A percentile compares a stretch with the other conserved stretches of the same genome.
Evolutionary conservation across 2,797 vertebrate species (phyloP).

Genomic region (Trematocara caparti): DNA sequence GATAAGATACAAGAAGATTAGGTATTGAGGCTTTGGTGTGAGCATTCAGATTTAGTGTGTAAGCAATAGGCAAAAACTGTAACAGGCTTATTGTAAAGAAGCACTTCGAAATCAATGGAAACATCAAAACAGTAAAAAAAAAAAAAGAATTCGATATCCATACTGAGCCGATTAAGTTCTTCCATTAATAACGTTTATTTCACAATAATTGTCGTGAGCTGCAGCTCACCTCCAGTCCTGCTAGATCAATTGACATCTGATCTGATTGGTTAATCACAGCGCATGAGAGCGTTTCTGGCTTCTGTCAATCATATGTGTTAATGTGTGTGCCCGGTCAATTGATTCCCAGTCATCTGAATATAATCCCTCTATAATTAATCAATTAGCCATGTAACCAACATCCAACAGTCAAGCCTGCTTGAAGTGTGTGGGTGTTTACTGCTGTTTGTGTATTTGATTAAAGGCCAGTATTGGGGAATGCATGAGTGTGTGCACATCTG

Average conservation of each 20-base stretch:
- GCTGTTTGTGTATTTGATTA: conserved; percentile 12
- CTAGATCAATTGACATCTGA: conserved; percentile 44
- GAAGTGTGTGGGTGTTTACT: not conserved
- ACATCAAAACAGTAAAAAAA: conserved; percentile 4
- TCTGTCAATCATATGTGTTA: conserved; percentile 58
- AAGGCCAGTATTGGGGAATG: conserved; percentile 10
- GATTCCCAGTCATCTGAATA: conserved; percentile 66
- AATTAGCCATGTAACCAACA: conserved; percentile 71
- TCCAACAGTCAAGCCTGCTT: conserved; percentile 32
- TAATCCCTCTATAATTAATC: conserved; percentile 71
- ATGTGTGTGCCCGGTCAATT: conserved; percentile 52
- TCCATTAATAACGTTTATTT: conserved; percentile 19
- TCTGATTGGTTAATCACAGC: conserved; percentile 48
- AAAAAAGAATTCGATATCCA: not conserved
- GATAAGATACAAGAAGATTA: no score
- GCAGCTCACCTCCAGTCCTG: not conserved
- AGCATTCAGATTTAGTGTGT: no score
- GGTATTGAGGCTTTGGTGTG: no score
- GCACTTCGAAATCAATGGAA: conserved; percentile 25
- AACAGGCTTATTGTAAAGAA: not conserved
- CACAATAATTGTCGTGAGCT: conserved; percentile 25
- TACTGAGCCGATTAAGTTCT: not conserved
- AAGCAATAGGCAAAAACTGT: no score
- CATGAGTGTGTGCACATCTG: not conserved
- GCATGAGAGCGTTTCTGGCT: conserved; percentile 25